These are phyloP conservation scores for Aphidius ervi DNA, from an alignment of 1,140 invertebrate species.

Conservation along the genomic window DNA sequence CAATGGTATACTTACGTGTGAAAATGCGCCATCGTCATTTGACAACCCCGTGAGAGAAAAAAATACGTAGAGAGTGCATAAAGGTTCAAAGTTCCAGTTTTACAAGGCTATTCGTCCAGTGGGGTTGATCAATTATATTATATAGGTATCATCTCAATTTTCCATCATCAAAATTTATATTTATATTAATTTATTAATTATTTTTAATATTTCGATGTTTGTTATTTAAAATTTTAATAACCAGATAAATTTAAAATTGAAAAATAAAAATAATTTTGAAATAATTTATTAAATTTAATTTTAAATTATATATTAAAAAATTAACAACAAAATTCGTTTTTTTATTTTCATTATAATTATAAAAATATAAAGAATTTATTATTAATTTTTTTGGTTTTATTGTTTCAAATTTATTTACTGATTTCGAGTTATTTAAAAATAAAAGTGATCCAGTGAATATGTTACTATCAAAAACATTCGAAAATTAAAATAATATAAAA, in stretches of 20 bases:
- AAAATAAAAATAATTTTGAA: neutral
- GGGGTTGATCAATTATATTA: slow-evolving; percentile 38
- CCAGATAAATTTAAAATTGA: neutral
- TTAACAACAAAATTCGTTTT: neutral
- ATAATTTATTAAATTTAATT: too few species aligned
- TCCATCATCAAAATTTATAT: slow-evolving; percentile 12
- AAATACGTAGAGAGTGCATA: slow-evolving; percentile 41
- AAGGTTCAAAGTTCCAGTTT: slow-evolving; percentile 52
- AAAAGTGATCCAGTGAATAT: too few species aligned
- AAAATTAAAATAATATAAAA: too few species aligned
- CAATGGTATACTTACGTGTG: slow-evolving; percentile 10
- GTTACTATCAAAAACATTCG: too few species aligned
- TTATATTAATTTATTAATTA: slow-evolving; percentile 1
- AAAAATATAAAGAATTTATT: too few species aligned
- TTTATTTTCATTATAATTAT: neutral
- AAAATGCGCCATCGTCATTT: slow-evolving; percentile 12
- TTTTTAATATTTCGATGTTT: slow-evolving; percentile 1
- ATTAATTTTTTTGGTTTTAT: neutral
- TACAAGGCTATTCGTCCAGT: slow-evolving; percentile 46
- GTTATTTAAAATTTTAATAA: neutral
- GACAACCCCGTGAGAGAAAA: too few species aligned
- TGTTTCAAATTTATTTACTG: neutral
- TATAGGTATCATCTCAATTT: slow-evolving; percentile 19
- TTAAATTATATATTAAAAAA: too few species aligned
- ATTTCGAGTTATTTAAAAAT: too few species aligned